Base-by-base conservation (phyloP, 64 coral and sea anemone genomes). In the Pocillopora verrucosa region DNA sequence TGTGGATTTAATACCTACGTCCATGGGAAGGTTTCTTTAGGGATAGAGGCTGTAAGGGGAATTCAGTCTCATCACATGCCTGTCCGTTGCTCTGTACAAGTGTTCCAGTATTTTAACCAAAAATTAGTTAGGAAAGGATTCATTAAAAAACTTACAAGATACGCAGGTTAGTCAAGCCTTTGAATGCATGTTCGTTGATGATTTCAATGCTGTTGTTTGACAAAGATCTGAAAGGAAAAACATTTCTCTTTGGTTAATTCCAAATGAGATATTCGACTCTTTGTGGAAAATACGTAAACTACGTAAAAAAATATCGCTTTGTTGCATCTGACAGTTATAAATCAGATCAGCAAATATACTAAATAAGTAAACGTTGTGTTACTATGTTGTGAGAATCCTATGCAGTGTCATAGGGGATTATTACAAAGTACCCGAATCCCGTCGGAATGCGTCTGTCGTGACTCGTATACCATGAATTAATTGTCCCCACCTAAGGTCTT, bases 141-240 rank as follows among this genome's bases (percentile, higher is more conserved):
- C 30, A 15, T 63, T 76, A 5, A 11, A 19, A 73, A 76, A 96
- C 95, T 96, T 88, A 96, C 91, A 96, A 72, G 13, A 58, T 76
- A 69, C 74, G 80, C 41, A 96, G 88, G 16, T 90, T 87, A 26
- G 41, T 57, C 26, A 96, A 77, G 4, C 87, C 90, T 22, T 79
- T 26, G 45, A 96, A 96, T 60, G 61, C 78, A 61, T 59, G 26
- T 72, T 83, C 37, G n/a, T 90, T 63, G 60, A 96, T 96, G 12
- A 78, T 83, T 58, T 79, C 80, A 12, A 96, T 96, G 73, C 79
- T 93, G 78, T 96, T 96, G 37, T 89, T 89, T 35, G 75, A 80
- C 24, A 96, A 85, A 12, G 88, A 88, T 61, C 95, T 96, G 64
- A 35, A 60, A 88, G 62, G 22, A 75, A 51, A 89, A 36, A 59